phyloP scores from a whole-genome alignment of 2,888 invertebrate species.

The Hetaerina titia region DNA sequence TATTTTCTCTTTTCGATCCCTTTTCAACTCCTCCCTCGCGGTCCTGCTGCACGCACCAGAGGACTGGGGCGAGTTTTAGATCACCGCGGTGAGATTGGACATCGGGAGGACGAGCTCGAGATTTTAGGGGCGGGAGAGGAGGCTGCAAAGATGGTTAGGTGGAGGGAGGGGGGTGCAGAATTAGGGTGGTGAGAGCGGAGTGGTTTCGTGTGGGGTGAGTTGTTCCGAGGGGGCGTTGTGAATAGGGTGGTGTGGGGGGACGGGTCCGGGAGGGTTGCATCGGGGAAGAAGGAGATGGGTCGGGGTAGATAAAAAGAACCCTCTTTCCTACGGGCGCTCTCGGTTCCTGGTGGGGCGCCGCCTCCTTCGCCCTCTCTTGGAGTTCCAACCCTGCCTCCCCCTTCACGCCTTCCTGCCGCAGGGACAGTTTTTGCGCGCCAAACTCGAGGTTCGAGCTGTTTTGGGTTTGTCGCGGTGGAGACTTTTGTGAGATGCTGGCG shows the following conservation, averaged over 20 bases:
- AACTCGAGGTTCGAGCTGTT: too few relatives aligned
- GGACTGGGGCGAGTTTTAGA: neutral
- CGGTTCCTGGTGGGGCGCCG: neutral
- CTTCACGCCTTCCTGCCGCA: too few relatives aligned
- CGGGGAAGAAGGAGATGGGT: neutral
- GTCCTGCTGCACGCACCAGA: neutral
- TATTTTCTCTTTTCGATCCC: neutral
- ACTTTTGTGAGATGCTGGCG: neutral
- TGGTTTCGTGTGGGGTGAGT: neutral
- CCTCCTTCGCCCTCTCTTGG: neutral
- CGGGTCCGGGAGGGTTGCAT: neutral
- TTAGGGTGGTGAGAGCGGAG: neutral
- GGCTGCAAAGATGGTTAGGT: neutral
- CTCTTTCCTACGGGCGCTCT: neutral
- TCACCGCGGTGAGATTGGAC: slow-evolving; percentile 30
- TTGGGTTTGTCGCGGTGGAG: neutral
- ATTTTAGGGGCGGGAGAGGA: neutral
- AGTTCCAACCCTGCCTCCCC: neutral
- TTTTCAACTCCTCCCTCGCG: neutral
- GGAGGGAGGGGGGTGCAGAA: neutral
- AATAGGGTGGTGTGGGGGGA: neutral
- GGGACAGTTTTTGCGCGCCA: too few relatives aligned
- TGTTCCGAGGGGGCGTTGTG: neutral
- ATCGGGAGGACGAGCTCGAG: neutral
- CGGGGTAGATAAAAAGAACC: slow-evolving; percentile 10